Percentiles rank a stretch among this genome's conserved stretches.
Evolutionary conservation across 2,888 invertebrate genomes (phyloP).

Genomic region (Napeogenes sylphis): DNA sequence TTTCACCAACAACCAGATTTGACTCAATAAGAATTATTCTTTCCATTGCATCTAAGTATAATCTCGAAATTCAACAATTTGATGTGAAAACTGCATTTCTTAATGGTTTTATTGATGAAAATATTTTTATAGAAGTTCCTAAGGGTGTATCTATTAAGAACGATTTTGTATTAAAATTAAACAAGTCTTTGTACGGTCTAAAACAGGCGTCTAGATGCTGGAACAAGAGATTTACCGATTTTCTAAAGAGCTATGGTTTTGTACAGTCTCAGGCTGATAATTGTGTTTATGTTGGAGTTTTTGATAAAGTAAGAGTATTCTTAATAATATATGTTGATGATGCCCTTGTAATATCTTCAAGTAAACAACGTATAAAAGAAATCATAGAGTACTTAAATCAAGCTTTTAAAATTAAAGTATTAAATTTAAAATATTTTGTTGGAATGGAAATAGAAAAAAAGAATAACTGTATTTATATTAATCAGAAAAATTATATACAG

Average conservation of each 20-base stretch:
- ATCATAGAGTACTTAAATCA: constrained; percentile 29
- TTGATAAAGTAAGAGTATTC: constrained; percentile 31
- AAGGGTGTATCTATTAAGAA: constrained; percentile 20
- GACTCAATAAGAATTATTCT: constrained; percentile 30
- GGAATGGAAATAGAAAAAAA: constrained; percentile 30
- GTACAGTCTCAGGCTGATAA: constrained; percentile 30
- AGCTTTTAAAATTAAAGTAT: constrained; percentile 33
- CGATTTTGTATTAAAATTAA: constrained; percentile 27
- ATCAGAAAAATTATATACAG: constrained; percentile 31
- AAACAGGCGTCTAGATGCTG: constrained; percentile 37
- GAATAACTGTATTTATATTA: constrained; percentile 28
- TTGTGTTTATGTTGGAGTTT: constrained; percentile 35
- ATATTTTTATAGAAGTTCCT: constrained; percentile 34
- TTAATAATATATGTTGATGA: constrained; percentile 40
- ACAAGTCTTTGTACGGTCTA: constrained; percentile 36
- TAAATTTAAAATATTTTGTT: constrained; percentile 33
- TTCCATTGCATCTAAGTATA: constrained; percentile 25
- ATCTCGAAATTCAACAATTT: constrained; percentile 30
- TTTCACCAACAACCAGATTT: constrained; percentile 29
- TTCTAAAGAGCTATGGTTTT: constrained; percentile 34
- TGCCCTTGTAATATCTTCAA: constrained; percentile 30
- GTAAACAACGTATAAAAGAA: constrained; percentile 14
- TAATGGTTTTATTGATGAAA: constrained; percentile 29
- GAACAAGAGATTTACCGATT: constrained; percentile 31
- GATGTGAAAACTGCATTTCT: constrained; percentile 36